Percentiles rank a stretch among this genome's conserved stretches.
Evolutionary conservation across 2,888 invertebrate species (phyloP).

Genomic region (Pachycephus smyrnensis): DNA sequence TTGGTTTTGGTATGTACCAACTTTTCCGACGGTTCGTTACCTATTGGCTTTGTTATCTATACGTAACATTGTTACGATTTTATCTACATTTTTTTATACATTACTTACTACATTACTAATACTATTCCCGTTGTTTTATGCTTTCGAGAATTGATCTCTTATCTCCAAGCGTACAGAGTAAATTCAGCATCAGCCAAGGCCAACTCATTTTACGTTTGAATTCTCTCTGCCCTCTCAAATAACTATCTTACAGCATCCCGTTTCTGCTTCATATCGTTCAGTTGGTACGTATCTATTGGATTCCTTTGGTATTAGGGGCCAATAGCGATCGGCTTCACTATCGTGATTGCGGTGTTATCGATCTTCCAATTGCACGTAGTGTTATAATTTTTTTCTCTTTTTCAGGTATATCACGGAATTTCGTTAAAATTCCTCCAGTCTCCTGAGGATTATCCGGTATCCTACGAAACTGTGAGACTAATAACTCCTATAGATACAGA

Average conservation of each 20-base stretch:
- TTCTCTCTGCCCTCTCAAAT: background rate
- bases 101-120: too few species aligned
- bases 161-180: too few species aligned
- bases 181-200: too few species aligned
- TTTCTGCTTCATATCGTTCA: background rate
- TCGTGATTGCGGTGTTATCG: background rate
- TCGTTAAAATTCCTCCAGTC: background rate
- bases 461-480: background rate
- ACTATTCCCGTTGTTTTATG: too few species aligned
- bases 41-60: background rate
- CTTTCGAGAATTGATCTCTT: too few species aligned
- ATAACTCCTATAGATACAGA: background rate
- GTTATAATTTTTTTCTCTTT: background rate
- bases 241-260: background rate
- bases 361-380: background rate
- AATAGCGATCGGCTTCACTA: background rate
- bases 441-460: background rate
- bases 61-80: background rate
- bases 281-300: background rate
- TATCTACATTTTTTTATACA: too few species aligned
- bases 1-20: conserved; percentile 15
- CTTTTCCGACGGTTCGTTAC: background rate
- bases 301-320: background rate
- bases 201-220: background rate
- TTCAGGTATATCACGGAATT: background rate